A percentile compares a stretch with the other conserved stretches of the same genome.
These are phyloP conservation scores for Ophion costatus DNA, from an alignment of 2,888 invertebrate genomes.

Conservation along the genomic window DNA sequence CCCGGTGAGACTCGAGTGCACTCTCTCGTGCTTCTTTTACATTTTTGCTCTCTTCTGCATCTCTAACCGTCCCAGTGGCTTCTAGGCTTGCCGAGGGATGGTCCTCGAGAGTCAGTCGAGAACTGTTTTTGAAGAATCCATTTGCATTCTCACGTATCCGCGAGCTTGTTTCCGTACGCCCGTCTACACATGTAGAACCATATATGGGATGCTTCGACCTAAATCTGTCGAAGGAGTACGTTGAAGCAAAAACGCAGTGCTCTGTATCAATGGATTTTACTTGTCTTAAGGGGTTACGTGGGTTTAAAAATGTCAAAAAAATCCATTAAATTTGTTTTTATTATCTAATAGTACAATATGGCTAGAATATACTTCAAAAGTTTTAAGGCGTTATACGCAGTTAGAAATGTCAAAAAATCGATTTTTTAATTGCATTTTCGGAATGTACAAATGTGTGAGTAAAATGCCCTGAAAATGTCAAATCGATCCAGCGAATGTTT, in stretches of 20 bases:
- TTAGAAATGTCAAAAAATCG: too few species aligned
- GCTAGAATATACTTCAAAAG: too few species aligned
- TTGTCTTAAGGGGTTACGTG: too few species aligned
- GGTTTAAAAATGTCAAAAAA: too few species aligned
- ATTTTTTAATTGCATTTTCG: too few species aligned
- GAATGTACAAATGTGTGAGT: too few species aligned
- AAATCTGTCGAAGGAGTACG: background rate
- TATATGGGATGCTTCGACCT: background rate
- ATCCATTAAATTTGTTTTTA: too few species aligned
- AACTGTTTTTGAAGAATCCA: constrained; percentile 64
- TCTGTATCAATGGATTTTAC: too few species aligned
- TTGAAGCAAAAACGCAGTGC: background rate
- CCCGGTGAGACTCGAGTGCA: constrained; percentile 44
- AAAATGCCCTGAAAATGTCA: too few species aligned
- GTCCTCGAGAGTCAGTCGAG: constrained; percentile 47
- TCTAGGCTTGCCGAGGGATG: constrained; percentile 54
- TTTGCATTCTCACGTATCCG: constrained; percentile 62
- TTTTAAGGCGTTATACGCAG: too few species aligned
- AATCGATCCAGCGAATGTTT: too few species aligned
- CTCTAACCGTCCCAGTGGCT: constrained; percentile 45
- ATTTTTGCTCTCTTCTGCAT: constrained; percentile 55
- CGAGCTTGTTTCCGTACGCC: constrained; percentile 25
- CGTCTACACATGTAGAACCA: constrained; percentile 13
- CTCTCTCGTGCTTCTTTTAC: constrained; percentile 44
- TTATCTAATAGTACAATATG: too few species aligned